A percentile compares a stretch with the other conserved stretches of the same genome.
phyloP scores from a whole-genome alignment of 2,888 invertebrate genomes.

The Scaptomyza flava region DNA sequence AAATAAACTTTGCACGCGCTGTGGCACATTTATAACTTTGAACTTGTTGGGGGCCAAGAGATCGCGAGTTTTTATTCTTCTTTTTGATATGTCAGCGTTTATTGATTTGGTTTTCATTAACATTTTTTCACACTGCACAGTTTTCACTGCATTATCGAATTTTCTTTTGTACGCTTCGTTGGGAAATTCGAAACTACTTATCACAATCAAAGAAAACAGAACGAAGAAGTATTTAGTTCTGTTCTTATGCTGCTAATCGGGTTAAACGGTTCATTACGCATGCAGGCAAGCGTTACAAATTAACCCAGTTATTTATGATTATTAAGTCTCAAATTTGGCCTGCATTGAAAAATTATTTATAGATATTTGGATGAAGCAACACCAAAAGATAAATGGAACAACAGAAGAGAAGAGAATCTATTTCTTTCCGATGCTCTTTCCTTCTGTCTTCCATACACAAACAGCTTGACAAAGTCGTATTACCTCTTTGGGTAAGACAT shows the following conservation, averaged over 20 bases:
- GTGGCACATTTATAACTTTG: conserved; percentile 78
- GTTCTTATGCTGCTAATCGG: conserved; percentile 50
- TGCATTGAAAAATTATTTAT: conserved; percentile 64
- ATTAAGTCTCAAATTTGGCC: conserved; percentile 58
- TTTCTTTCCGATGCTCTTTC: background rate
- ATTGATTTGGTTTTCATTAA: conserved; percentile 72
- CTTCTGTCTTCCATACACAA: background rate
- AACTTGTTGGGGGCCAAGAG: conserved; percentile 71
- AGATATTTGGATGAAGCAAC: conserved; percentile 20
- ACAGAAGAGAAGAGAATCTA: conserved; percentile 3
- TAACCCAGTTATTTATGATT: conserved; percentile 80
- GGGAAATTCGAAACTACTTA: conserved; percentile 43
- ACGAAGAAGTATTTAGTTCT: conserved; percentile 21
- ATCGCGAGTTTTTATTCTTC: conserved; percentile 22
- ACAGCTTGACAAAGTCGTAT: conserved; percentile 19
- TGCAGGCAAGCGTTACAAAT: conserved; percentile 79
- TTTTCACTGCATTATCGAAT: conserved; percentile 7
- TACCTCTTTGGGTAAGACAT: conserved; percentile 13
- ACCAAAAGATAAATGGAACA: conserved; percentile 5
- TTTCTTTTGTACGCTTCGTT: conserved; percentile 41
- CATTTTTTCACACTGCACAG: conserved; percentile 30
- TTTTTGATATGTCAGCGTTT: conserved; percentile 69
- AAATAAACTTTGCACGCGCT: conserved; percentile 67
- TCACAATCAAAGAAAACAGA: conserved; percentile 13
- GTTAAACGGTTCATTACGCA: conserved; percentile 76